phyloP scores from a whole-genome alignment of 2,797 vertebrate species.

The Fistularia tabacaria region DNA sequence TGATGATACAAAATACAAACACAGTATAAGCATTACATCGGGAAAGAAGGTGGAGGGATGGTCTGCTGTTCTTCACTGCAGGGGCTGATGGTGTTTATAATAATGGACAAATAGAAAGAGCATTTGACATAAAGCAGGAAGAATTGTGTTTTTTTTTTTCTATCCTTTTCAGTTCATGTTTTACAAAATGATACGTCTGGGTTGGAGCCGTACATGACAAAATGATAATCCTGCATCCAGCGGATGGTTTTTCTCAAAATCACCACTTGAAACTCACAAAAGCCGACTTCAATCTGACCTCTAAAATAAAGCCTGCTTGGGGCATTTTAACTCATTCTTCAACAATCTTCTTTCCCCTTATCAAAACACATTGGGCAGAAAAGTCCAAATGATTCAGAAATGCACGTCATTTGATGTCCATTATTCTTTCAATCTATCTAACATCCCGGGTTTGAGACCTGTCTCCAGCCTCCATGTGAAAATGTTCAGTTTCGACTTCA shows the following conservation, averaged over 20 bases:
- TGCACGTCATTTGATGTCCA: constrained; percentile 9
- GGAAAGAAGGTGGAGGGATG: constrained; percentile 20
- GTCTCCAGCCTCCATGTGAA: constrained; percentile 10
- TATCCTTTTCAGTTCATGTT: neutral
- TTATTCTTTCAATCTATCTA: neutral
- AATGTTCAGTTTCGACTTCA: constrained; percentile 5
- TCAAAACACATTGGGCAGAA: constrained; percentile 19
- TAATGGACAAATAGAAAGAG: constrained; percentile 18
- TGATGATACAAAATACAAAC: constrained; percentile 62
- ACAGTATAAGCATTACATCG: constrained; percentile 31
- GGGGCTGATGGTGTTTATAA: constrained; percentile 7
- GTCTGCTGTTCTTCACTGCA: neutral
- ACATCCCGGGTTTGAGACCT: constrained; percentile 13
- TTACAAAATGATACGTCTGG: constrained; percentile 33
- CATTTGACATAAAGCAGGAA: constrained; percentile 14
- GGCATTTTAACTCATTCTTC: no score
- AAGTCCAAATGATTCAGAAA: constrained; percentile 19
- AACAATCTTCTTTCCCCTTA: no score
- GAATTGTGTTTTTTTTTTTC: neutral
- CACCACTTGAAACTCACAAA: neutral
- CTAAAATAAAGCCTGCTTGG: neutral
- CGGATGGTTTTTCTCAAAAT: no score
- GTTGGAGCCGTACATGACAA: constrained; percentile 13
- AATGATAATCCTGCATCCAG: no score
- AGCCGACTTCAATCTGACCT: neutral